These are phyloP conservation scores for Sus cebifrons DNA, from an alignment of 2,797 vertebrate genomes.

Conservation along the genomic window DNA sequence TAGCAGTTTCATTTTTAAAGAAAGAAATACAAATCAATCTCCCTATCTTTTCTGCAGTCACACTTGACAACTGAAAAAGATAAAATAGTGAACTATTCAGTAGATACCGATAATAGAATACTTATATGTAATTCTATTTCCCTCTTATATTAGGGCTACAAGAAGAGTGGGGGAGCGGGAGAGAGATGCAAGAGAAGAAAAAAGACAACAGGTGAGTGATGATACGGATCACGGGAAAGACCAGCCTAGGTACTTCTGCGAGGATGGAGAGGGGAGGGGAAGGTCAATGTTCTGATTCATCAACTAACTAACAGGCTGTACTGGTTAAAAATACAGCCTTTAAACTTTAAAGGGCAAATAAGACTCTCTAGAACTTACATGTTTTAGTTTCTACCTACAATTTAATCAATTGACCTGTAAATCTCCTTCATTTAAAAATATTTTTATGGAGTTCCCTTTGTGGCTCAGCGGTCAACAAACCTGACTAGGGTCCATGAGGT, in stretches of 20 bases:
- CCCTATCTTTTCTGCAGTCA: neutral
- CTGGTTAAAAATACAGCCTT: neutral
- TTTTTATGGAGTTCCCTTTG: neutral
- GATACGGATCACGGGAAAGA: neutral
- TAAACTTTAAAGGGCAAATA: neutral
- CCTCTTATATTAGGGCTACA: neutral
- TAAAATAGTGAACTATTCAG: neutral
- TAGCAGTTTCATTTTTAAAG: constrained; percentile 49
- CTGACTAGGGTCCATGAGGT: too few relatives aligned
- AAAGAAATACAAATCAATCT: neutral
- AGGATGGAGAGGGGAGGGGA: neutral
- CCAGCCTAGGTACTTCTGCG: neutral
- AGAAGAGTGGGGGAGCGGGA: neutral
- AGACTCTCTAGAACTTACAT: neutral
- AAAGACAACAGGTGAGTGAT: neutral
- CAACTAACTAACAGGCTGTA: neutral
- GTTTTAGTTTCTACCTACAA: constrained; percentile 55
- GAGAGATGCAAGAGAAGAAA: neutral
- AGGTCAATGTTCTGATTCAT: constrained; percentile 1
- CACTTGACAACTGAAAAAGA: constrained; percentile 47
- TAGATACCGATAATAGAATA: constrained; percentile 5
- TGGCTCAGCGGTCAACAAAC: too few relatives aligned
- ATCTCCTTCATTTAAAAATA: constrained; percentile 6
- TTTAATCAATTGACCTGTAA: neutral
- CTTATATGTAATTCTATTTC: neutral